phyloP scores from a whole-genome alignment of 2,113 vertebrate genomes.

The Pterocles orientalis region DNA sequence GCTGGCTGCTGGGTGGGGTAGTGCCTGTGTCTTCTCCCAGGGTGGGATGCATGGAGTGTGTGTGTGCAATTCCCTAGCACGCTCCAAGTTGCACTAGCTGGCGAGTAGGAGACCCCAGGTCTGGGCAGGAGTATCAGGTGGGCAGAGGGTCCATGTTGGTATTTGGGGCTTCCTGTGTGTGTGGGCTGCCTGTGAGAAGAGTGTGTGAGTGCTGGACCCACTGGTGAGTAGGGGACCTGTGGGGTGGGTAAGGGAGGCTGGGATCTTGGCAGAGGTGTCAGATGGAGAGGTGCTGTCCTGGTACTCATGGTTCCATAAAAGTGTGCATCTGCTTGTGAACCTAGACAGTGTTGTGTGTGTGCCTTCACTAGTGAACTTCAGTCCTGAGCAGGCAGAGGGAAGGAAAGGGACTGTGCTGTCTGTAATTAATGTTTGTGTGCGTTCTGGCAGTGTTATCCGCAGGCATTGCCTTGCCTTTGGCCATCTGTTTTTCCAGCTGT shows the following conservation, averaged over 20 bases:
- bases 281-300: background rate
- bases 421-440: too few species aligned
- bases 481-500: background rate
- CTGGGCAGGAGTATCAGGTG: background rate
- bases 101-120: too few species aligned
- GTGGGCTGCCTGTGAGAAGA: background rate
- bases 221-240: too few species aligned
- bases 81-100: background rate
- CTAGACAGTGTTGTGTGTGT: too few species aligned
- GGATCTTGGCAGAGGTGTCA: background rate
- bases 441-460: too few species aligned
- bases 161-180: background rate
- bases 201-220: background rate
- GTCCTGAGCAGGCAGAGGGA: too few species aligned
- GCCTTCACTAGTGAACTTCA: too few species aligned
- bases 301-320: background rate
- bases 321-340: background rate
- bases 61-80: background rate
- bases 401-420: too few species aligned
- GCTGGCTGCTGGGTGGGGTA: too few species aligned
- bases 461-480: background rate
- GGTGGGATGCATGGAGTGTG: background rate
- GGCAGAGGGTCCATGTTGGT: background rate
- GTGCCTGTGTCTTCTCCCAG: too few species aligned
- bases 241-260: too few species aligned